Base-by-base conservation (phyloP, 1,140 invertebrate genomes). In the Drosophila eugracilis region DNA sequence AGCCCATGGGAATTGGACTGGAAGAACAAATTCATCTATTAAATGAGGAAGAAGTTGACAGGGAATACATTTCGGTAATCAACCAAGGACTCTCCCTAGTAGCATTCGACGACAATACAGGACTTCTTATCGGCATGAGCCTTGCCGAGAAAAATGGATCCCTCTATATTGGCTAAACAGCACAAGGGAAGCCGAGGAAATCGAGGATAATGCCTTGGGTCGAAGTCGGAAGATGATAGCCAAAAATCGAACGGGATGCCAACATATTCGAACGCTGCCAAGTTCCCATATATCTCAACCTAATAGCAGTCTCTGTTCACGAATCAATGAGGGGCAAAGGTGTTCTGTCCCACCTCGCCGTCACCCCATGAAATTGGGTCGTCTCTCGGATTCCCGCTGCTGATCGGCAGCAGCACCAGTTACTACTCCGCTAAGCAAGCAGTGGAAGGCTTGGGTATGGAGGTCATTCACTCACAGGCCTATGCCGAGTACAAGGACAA, bases 401-500 rank as follows among this genome's bases (percentile, higher is more conserved):
- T 21, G 1, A 42, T 42, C 15, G 10, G 10, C 19, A 22, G 19
- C 39, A 21, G 39, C 10, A 42, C 19, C 39, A 42, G 19, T 22
- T 21, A 21, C 39, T 42, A 42, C 39, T 42, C 39, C 9, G 10
- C 37, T 1, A 4, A 7, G 17, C 1, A 1, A 17, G 37, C 37
- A 1, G 17, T 39, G 15, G 5, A 41, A 4, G 17, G 0, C n/a
- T n/a, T n/a, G n/a, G 9, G 37, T 9, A 12, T 7, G 15, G 10
- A 41, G 17, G 10, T 15, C 37, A 41, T 41, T 10, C 37, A 41
- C 10, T 21, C 37, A 5, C 17, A 12, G 17, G 37, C 37, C 19
- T 41, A 41, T 41, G 37, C 37, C 10, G 37, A 41, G 17, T 41
- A 41, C 37, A 41, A 21, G 17, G 37, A 41, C 37, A 17, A 41